Conservation (phyloP, 2,797 vertebrate species). For the Cynopterus sphinx region DNA sequence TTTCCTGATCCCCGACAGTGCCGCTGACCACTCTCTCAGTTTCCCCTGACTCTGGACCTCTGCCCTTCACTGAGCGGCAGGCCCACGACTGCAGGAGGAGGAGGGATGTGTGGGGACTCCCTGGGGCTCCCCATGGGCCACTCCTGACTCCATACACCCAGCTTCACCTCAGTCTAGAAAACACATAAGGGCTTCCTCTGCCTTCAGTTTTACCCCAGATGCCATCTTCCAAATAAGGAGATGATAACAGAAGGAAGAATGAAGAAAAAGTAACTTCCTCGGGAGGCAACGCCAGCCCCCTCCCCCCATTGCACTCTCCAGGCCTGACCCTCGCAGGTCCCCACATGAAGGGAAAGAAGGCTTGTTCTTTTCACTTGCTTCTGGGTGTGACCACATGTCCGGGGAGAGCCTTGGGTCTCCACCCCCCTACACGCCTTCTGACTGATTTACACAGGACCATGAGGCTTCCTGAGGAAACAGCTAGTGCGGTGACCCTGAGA, state of each 20-base stretch:
- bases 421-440: fast-evolving
- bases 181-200: too few relatives aligned
- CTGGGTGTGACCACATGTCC: not conserved
- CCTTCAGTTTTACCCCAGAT: not conserved
- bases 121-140: not conserved
- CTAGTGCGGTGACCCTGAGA: too few relatives aligned
- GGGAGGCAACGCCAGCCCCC: not conserved
- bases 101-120: fast-evolving
- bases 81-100: not conserved
- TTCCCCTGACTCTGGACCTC: not conserved
- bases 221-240: not conserved
- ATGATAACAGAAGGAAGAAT: not conserved
- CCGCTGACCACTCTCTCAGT: not conserved
- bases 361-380: not conserved
- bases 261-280: not conserved
- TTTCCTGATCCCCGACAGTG: not conserved
- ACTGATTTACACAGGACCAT: not conserved
- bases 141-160: not conserved
- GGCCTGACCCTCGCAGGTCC: not conserved
- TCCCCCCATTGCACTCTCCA: not conserved
- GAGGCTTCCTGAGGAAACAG: not conserved
- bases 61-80: not conserved
- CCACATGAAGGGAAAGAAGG: too few relatives aligned
- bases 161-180: not conserved
- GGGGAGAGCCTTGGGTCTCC: not conserved